Conservation (phyloP, 2,888 invertebrate species). For the Macropis europaea region DNA sequence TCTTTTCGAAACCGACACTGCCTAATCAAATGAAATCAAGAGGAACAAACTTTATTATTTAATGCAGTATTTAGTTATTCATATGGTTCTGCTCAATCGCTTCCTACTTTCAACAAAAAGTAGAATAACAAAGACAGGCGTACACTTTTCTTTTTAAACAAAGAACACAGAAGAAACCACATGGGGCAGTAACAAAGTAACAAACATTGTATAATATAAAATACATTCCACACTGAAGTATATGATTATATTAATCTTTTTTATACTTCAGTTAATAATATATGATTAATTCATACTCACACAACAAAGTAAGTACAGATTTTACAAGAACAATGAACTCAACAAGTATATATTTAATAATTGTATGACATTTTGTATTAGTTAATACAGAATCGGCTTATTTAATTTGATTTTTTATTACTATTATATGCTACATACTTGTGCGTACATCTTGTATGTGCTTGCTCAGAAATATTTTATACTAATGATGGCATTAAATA, state of each 20-base stretch:
- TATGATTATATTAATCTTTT: conserved; percentile 12
- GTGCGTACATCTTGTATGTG: background rate
- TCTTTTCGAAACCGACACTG: conserved; percentile 65
- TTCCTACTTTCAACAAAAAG: background rate
- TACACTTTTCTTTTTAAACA: background rate
- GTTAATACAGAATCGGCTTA: background rate
- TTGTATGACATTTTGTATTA: background rate
- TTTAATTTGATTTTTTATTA: conserved; percentile 8
- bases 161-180: conserved; percentile 12
- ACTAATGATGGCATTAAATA: conserved; percentile 10
- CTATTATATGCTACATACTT: conserved; percentile 2
- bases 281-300: background rate
- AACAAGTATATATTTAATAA: background rate
- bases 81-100: background rate
- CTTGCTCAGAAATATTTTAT: conserved; percentile 38
- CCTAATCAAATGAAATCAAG: conserved; percentile 55
- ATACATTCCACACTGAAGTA: conserved; percentile 9
- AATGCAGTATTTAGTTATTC: conserved; percentile 60
- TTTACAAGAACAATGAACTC: background rate
- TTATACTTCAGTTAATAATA: background rate
- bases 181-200: conserved; percentile 40
- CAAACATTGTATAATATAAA: conserved; percentile 11
- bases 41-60: conserved; percentile 63
- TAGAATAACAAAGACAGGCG: background rate
- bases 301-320: background rate